Percentiles rank a stretch among this genome's conserved stretches.
Conservation (phyloP, 2,888 invertebrate species). For the Plutella xylostella region DNA sequence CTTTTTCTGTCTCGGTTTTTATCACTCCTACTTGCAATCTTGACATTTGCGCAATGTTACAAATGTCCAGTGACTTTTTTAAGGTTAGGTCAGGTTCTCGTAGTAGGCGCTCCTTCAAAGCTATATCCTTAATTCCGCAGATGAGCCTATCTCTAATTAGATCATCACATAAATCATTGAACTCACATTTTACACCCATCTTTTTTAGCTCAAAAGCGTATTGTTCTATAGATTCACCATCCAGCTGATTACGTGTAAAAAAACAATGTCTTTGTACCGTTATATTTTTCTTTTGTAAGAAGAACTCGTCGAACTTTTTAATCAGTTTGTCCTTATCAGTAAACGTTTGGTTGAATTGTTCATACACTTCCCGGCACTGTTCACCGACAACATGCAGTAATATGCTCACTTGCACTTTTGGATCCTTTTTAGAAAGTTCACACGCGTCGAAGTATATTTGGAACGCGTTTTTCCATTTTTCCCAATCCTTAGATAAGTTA, state of each 20-base stretch:
- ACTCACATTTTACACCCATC: conserved; percentile 18
- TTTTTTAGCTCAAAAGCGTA: conserved; percentile 18
- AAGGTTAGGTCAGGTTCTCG: conserved; percentile 1
- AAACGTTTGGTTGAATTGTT: conserved; percentile 2
- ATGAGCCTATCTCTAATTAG: conserved; percentile 18
- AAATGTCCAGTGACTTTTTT: neutral
- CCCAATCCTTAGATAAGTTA: conserved; percentile 7
- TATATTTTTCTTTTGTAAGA: conserved; percentile 17
- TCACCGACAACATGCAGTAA: conserved; percentile 17
- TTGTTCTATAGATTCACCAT: conserved; percentile 16
- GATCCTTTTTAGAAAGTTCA: conserved; percentile 12
- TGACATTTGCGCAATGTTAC: neutral
- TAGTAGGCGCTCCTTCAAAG: conserved; percentile 16
- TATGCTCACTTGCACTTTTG: conserved; percentile 15
- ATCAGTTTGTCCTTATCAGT: conserved; percentile 9
- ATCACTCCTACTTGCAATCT: neutral
- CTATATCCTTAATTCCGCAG: conserved; percentile 17
- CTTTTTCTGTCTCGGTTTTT: no score
- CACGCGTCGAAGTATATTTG: conserved; percentile 15
- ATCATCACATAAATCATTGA: conserved; percentile 16
- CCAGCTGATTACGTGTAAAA: conserved; percentile 16
- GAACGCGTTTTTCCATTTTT: conserved; percentile 7
- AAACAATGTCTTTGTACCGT: conserved; percentile 18
- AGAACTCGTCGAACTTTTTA: conserved; percentile 15
- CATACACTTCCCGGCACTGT: conserved; percentile 16